These are phyloP conservation scores for Lasiurus borealis DNA, from an alignment of 2,113 vertebrate genomes.

Conservation along the genomic window DNA sequence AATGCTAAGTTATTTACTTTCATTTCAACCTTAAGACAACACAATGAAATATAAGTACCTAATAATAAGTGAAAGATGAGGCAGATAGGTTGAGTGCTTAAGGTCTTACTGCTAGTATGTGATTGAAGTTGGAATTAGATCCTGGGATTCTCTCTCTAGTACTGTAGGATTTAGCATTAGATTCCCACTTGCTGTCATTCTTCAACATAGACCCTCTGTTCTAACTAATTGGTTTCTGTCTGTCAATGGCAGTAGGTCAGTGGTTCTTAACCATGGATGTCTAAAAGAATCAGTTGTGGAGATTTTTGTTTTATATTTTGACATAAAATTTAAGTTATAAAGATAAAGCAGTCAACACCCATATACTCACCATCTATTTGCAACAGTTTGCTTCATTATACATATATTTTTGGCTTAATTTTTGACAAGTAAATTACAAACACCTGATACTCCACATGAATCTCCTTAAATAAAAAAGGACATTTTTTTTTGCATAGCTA, in stretches of 20 bases:
- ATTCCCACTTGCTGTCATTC: neutral
- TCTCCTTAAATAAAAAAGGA: neutral
- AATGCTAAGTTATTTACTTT: constrained; percentile 3
- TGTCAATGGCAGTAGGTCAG: neutral
- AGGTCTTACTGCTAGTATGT: neutral
- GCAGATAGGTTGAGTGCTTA: neutral
- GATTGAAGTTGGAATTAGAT: neutral
- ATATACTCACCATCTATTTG: neutral
- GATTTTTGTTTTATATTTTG: neutral
- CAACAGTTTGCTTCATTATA: neutral
- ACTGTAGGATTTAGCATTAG: neutral
- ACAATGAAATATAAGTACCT: neutral
- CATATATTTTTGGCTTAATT: constrained; percentile 30
- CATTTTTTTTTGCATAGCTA: neutral
- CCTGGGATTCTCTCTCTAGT: neutral
- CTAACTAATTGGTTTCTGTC: constrained; percentile 2
- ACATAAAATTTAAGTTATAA: neutral
- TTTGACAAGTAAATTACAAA: neutral
- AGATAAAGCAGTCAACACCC: neutral
- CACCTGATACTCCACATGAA: neutral
- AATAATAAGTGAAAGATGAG: neutral
- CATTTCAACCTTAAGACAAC: neutral
- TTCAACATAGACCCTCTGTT: neutral
- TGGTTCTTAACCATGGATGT: neutral
- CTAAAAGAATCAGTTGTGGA: neutral